Evolutionary conservation across 2,888 invertebrate genomes (phyloP).

Genomic region (Diarsia rubi): DNA sequence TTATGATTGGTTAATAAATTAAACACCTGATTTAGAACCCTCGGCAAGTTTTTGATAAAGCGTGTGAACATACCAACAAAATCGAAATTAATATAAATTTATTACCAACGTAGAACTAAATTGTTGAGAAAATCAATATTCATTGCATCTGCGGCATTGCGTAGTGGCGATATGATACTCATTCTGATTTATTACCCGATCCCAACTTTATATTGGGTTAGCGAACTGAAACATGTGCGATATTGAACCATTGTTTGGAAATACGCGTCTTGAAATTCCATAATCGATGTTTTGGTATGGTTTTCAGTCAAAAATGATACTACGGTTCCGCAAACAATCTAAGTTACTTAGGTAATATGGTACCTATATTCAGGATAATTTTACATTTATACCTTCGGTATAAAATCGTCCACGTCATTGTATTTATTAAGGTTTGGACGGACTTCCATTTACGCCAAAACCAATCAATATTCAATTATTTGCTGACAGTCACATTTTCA

Average conservation of each 20-base stretch:
- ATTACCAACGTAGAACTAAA: slow-evolving; percentile 75
- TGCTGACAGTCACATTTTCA: slow-evolving; percentile 30
- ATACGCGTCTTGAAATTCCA: slow-evolving; percentile 40
- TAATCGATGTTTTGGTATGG: slow-evolving; percentile 13
- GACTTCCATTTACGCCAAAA: slow-evolving; percentile 20
- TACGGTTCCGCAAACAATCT: not conserved
- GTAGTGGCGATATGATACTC: slow-evolving; percentile 78
- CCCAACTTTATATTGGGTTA: slow-evolving; percentile 68
- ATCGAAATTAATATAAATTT: slow-evolving; percentile 72
- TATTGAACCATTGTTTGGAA: slow-evolving; percentile 64
- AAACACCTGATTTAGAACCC: slow-evolving; percentile 12
- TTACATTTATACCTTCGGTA: not conserved
- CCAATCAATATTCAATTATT: slow-evolving; percentile 41
- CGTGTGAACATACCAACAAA: slow-evolving; percentile 33
- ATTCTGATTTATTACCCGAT: slow-evolving; percentile 83
- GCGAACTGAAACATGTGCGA: slow-evolving; percentile 59
- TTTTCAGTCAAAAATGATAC: not conserved
- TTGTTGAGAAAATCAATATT: slow-evolving; percentile 84
- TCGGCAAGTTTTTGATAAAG: slow-evolving; percentile 22
- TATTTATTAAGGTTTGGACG: not conserved
- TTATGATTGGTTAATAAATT: slow-evolving; percentile 19
- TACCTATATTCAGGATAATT: not conserved
- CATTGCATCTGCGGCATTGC: slow-evolving; percentile 79
- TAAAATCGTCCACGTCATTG: not conserved
- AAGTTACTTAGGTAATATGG: not conserved